phyloP scores from a whole-genome alignment of 2,888 invertebrate genomes.

The Nowickia ferox region DNA sequence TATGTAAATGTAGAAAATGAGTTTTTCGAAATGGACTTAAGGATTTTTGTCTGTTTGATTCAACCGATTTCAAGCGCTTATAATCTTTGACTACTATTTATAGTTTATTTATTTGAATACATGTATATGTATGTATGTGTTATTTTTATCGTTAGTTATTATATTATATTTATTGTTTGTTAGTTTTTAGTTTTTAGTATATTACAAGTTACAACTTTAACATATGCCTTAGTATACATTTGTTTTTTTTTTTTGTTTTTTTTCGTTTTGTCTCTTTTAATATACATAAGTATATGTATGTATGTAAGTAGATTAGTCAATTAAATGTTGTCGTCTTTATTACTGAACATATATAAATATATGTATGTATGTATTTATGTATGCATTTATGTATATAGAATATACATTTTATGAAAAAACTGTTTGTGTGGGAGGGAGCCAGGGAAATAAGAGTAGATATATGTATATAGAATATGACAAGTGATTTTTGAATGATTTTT shows the following conservation, averaged over 20 bases:
- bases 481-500: slow-evolving; percentile 15
- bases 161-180: slow-evolving; percentile 49
- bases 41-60: not conserved
- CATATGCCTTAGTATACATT: slow-evolving; percentile 71
- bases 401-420: slow-evolving; percentile 48
- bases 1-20: not conserved
- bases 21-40: not conserved
- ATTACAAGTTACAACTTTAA: slow-evolving; percentile 72
- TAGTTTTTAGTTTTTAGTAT: slow-evolving; percentile 61
- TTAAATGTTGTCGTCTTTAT: slow-evolving; percentile 44
- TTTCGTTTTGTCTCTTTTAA: slow-evolving; percentile 15
- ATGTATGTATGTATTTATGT: slow-evolving; percentile 14
- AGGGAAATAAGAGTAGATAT: not conserved
- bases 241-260: slow-evolving; percentile 35
- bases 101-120: slow-evolving; percentile 36
- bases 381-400: slow-evolving; percentile 14
- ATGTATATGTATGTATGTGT: slow-evolving; percentile 25
- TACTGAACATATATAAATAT: slow-evolving; percentile 53
- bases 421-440: not conserved
- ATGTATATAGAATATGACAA: slow-evolving; percentile 28
- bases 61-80: slow-evolving; percentile 55
- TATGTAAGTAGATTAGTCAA: slow-evolving; percentile 50
- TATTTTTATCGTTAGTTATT: slow-evolving; percentile 48
- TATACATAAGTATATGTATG: slow-evolving; percentile 30
- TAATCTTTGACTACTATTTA: slow-evolving; percentile 50